Evolutionary conservation across 1,140 invertebrate genomes (phyloP).

Genomic region (Drosophila lowei): DNA sequence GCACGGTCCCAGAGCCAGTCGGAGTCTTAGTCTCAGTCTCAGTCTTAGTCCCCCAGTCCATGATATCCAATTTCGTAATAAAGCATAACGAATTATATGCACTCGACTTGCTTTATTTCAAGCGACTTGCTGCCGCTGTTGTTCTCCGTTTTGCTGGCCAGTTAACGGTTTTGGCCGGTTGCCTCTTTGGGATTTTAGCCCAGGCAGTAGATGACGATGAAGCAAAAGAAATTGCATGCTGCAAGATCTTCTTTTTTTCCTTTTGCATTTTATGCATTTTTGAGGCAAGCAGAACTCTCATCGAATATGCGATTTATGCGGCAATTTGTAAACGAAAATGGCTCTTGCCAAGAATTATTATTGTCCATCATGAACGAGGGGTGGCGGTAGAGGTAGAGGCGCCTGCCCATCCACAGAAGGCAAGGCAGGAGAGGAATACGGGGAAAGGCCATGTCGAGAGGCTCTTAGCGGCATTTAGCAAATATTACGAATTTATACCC

Average conservation of each 20-base stretch:
- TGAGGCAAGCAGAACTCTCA: constrained; percentile 63
- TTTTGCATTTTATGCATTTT: constrained; percentile 68
- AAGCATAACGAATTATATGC: constrained; percentile 82
- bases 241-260: constrained; percentile 24
- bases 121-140: constrained; percentile 42
- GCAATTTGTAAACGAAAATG: constrained; percentile 82
- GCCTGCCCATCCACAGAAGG: constrained; percentile 38
- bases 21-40: constrained; percentile 6
- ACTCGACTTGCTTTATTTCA: constrained; percentile 80
- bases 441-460: constrained; percentile 45
- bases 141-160: constrained; percentile 44
- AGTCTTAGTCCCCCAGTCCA: constrained; percentile 49
- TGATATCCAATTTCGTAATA: constrained; percentile 82
- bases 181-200: constrained; percentile 35
- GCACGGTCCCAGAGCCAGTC: not conserved
- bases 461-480: constrained; percentile 69
- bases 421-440: constrained; percentile 5
- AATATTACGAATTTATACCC: constrained; percentile 69
- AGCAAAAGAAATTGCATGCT: constrained; percentile 60
- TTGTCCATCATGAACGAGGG: constrained; percentile 71
- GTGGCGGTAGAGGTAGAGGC: constrained; percentile 25
- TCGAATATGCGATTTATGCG: constrained; percentile 82
- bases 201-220: constrained; percentile 20
- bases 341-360: constrained; percentile 82
- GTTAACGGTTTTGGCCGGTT: constrained; percentile 74